These are phyloP conservation scores for Erebia ligea DNA, from an alignment of 2,888 invertebrate genomes.

Conservation along the genomic window DNA sequence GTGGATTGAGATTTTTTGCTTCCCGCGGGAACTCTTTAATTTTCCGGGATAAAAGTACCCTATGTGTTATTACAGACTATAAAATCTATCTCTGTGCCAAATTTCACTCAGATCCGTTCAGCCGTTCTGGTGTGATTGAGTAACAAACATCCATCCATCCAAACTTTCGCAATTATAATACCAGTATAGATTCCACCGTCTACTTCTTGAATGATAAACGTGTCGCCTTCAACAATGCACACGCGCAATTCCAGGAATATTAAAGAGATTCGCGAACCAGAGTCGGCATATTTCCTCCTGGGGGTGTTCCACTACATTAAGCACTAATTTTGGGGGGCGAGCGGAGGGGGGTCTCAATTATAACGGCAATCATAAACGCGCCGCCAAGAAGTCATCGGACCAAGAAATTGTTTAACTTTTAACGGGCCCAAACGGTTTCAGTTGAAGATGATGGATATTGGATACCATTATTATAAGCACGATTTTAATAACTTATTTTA, in stretches of 20 bases:
- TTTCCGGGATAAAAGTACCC: too few relatives aligned
- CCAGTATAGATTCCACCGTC: too few relatives aligned
- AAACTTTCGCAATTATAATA: too few relatives aligned
- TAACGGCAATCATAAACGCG: constrained; percentile 41
- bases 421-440: neutral
- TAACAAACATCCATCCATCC: too few relatives aligned
- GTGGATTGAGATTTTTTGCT: too few relatives aligned
- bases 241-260: constrained; percentile 44
- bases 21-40: too few relatives aligned
- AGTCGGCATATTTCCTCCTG: constrained; percentile 41
- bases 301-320: constrained; percentile 68
- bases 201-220: neutral
- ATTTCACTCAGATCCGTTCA: too few relatives aligned
- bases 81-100: too few relatives aligned
- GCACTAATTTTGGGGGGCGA: constrained; percentile 52
- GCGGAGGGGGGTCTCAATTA: constrained; percentile 38
- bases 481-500: too few relatives aligned
- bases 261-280: constrained; percentile 48
- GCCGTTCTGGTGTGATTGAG: too few relatives aligned
- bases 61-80: too few relatives aligned
- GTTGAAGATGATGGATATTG: neutral
- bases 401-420: constrained; percentile 38
- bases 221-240: constrained; percentile 14
- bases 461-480: too few relatives aligned
- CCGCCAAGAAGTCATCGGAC: constrained; percentile 26